These are phyloP conservation scores for Eira barbara DNA, from an alignment of 2,113 vertebrate species.

Conservation along the genomic window DNA sequence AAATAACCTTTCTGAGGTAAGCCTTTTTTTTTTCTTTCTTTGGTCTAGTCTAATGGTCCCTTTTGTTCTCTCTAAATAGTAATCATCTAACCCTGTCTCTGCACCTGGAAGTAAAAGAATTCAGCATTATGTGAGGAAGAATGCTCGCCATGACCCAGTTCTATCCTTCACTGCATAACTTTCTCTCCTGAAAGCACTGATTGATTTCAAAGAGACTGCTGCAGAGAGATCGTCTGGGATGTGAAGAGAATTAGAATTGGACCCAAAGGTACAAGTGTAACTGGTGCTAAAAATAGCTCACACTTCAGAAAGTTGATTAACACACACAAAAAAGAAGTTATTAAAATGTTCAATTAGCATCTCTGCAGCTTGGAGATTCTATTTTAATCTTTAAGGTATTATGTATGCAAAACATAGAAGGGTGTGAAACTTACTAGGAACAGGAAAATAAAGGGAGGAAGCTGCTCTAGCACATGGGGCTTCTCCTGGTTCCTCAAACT, in stretches of 20 bases:
- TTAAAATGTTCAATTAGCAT: conserved; percentile 49
- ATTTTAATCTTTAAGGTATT: conserved; percentile 52
- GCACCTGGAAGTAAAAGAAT: conserved; percentile 62
- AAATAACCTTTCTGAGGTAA: background rate
- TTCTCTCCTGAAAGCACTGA: conserved; percentile 66
- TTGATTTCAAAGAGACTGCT: conserved; percentile 59
- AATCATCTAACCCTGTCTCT: conserved; percentile 16
- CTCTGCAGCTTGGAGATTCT: conserved; percentile 18
- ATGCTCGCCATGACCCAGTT: conserved; percentile 61
- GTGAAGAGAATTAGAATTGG: conserved; percentile 64
- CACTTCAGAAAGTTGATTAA: conserved; percentile 56
- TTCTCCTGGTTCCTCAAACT: background rate
- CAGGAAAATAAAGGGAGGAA: background rate
- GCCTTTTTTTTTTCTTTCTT: background rate
- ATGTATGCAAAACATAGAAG: conserved; percentile 7
- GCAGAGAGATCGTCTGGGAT: background rate
- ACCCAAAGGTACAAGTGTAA: conserved; percentile 50
- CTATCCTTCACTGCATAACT: conserved; percentile 26
- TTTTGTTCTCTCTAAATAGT: conserved; percentile 18
- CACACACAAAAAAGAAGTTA: background rate
- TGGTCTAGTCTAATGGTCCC: background rate
- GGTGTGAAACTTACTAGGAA: background rate
- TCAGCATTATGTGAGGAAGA: conserved; percentile 42
- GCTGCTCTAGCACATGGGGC: background rate
- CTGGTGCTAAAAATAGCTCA: conserved; percentile 61